Evolutionary conservation across 2,113 vertebrate genomes (phyloP), one percentile per base, ranked within the genome.

Genomic region (Phalacrocorax brasilianus): DNA sequence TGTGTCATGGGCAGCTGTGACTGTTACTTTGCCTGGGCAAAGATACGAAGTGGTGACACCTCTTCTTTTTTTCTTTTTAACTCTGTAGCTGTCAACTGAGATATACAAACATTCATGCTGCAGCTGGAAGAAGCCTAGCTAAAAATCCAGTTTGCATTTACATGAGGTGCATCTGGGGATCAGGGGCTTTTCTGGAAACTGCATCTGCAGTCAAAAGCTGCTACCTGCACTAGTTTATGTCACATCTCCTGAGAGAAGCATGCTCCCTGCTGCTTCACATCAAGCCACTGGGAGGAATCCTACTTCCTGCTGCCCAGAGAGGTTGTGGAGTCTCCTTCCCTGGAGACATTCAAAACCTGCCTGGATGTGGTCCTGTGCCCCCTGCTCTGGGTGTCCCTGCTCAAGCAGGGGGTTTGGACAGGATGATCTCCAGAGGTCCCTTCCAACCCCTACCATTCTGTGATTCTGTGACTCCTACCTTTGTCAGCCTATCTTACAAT

Each of bases 1-100:
- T 85, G 42, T 95, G 66, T 80, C 88, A 85, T 55, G 78, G 88
- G 58, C 77, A 93, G 74, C 85, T 96, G 40, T 73, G 55, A 80
- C 82, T 86, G 50, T 62, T 82, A 44, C 74, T 96, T 88, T 70
- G 67, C 85, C 76, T 77, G 68, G 59, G 47, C 83, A 92, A 47
- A 90, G 28, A 91, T 44, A 86, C 11, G 3, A 91, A 86, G 30
- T 52, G 75, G n/a, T 70, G 92, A 77, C 59, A 77, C 35, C 76
- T 85, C 71, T 82, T 82, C 19, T 61, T 50, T 62, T 49, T 6
- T 6, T 2, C 21, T 45, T 45, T 28, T 23, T 2, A 44, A 44
- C 3, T 2, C 28, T 15, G 11, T 61, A 70, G 32, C 35, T 84
- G 59, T 83, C 71, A 88, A 0, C 71, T 79, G 59, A 80, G 42